phyloP scores from a whole-genome alignment of 2,888 invertebrate genomes.

The Hirudinaria manillensis region DNA sequence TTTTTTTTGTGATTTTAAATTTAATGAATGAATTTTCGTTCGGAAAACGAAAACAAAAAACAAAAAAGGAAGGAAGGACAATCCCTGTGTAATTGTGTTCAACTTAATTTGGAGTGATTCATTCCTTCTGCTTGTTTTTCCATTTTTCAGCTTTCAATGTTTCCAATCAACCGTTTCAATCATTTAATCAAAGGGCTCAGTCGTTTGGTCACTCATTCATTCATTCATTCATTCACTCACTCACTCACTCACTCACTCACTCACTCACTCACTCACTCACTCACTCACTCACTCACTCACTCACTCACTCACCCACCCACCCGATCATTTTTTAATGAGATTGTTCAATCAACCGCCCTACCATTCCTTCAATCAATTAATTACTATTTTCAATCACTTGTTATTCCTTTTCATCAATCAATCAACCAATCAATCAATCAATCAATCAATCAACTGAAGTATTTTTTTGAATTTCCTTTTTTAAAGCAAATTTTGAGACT shows the following conservation, averaged over 20 bases:
- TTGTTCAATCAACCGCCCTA: background rate
- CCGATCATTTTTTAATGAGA: background rate
- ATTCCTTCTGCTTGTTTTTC: too few species aligned
- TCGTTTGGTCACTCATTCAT: constrained; percentile 2
- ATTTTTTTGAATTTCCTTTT: background rate
- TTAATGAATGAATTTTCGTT: too few species aligned
- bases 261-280: constrained; percentile 5
- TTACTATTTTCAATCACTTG: background rate
- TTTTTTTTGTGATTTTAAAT: too few species aligned
- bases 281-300: background rate
- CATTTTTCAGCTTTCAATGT: too few species aligned
- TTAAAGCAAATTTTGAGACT: too few species aligned
- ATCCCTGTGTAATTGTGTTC: background rate
- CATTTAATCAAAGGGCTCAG: too few species aligned
- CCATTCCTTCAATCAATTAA: background rate
- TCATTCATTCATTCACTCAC: background rate
- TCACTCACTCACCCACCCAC: constrained; percentile 11
- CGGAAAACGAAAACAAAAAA: background rate
- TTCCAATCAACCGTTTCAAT: too few species aligned
- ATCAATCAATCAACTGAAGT: background rate
- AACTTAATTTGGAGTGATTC: background rate
- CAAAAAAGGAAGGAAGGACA: background rate
- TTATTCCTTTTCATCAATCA: background rate
- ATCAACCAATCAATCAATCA: background rate
- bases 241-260: background rate